phyloP scores from a whole-genome alignment of 2,888 invertebrate species.

The Andrena hattorfiana region DNA sequence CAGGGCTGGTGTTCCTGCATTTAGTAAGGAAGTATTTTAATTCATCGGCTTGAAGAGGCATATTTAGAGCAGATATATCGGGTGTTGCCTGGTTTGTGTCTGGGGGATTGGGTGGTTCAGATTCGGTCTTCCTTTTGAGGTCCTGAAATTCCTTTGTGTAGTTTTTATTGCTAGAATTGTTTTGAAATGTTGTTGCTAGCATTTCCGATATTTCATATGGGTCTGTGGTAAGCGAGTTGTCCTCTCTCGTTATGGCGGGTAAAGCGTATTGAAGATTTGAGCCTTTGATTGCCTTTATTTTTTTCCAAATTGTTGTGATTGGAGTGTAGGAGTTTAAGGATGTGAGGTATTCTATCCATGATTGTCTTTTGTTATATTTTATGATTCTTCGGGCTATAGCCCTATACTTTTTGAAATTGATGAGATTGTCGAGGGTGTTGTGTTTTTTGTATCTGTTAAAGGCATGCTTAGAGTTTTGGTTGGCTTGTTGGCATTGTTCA shows the following conservation, averaged over 20 bases:
- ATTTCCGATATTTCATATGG: constrained; percentile 3
- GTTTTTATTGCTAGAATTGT: neutral
- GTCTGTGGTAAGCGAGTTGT: neutral
- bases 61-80: neutral
- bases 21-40: neutral
- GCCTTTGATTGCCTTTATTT: constrained; percentile 4
- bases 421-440: neutral
- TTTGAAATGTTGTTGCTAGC: neutral
- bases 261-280: neutral
- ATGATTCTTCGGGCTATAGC: neutral
- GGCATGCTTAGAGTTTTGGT: neutral
- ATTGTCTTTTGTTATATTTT: neutral
- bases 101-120: neutral
- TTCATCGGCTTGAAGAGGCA: neutral
- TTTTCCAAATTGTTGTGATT: neutral
- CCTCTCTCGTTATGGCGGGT: neutral
- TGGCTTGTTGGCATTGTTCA: neutral
- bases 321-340: neutral
- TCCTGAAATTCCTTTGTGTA: neutral
- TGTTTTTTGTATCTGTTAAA: neutral
- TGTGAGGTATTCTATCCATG: neutral
- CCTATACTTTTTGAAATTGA: neutral
- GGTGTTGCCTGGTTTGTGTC: neutral
- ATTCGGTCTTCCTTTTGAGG: neutral
- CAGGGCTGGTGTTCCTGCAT: neutral